phyloP scores from a whole-genome alignment of 2,888 invertebrate genomes.

The Drosophila neotestacea region DNA sequence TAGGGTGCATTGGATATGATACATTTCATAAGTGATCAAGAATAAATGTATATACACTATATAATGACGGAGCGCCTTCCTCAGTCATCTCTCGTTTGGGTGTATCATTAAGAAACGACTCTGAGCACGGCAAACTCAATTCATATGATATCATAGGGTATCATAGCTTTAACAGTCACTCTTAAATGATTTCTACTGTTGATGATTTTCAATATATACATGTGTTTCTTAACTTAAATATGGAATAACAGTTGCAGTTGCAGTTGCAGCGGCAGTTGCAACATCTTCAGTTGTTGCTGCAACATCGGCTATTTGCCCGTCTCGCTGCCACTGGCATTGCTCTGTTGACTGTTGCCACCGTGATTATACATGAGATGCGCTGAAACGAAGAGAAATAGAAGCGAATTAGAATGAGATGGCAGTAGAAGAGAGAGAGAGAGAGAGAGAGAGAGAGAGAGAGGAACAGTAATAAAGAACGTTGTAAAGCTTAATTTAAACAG shows the following conservation, averaged over 20 bases:
- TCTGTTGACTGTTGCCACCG: slow-evolving; percentile 63
- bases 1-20: too few species aligned
- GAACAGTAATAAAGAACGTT: too few species aligned
- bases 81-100: too few species aligned
- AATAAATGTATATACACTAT: too few species aligned
- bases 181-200: background rate
- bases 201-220: background rate
- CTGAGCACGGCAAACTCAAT: background rate
- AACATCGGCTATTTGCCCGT: slow-evolving; percentile 60
- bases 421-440: slow-evolving; percentile 3
- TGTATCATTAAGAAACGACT: background rate
- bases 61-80: too few species aligned
- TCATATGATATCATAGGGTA: background rate
- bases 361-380: slow-evolving; percentile 72
- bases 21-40: too few species aligned
- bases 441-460: background rate
- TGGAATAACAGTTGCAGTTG: background rate
- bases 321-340: slow-evolving; percentile 59
- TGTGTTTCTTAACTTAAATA: background rate
- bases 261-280: background rate
- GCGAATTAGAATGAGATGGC: slow-evolving; percentile 43
- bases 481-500: background rate
- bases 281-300: background rate
- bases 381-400: slow-evolving; percentile 23
- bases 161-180: background rate